Conservation (phyloP, 2,888 invertebrate genomes). For the Sesamia inferens region DNA sequence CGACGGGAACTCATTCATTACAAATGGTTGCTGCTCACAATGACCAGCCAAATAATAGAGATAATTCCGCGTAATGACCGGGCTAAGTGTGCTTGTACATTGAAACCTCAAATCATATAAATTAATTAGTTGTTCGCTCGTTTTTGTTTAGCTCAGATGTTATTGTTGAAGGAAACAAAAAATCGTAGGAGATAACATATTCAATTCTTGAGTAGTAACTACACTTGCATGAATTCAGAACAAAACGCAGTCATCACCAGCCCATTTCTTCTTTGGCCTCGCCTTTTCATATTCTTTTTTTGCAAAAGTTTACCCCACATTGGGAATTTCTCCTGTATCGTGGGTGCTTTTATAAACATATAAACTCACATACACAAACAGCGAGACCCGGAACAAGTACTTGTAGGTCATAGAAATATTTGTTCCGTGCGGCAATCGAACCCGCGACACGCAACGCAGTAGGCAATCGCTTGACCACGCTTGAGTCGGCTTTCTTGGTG, state of each 20-base stretch:
- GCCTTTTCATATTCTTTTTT: no score
- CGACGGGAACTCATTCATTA: constrained; percentile 24
- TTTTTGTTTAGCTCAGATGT: constrained; percentile 12
- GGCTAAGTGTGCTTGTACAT: constrained; percentile 28
- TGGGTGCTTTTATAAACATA: no score
- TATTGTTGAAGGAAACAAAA: neutral
- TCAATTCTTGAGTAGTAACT: neutral
- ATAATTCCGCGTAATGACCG: constrained; percentile 34
- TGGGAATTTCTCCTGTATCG: no score
- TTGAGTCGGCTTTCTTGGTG: no score
- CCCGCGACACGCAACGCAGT: no score
- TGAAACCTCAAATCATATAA: constrained; percentile 28
- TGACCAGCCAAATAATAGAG: constrained; percentile 33
- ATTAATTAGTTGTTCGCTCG: constrained; percentile 33
- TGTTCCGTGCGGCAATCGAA: no score
- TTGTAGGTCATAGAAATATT: no score
- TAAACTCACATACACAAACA: no score
- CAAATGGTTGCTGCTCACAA: constrained; percentile 27
- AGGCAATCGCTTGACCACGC: no score
- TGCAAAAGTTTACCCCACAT: no score
- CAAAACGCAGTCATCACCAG: neutral
- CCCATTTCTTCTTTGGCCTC: no score
- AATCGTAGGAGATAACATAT: neutral
- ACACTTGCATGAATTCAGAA: neutral
- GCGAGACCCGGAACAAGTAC: no score